These are phyloP conservation scores for Eupithecia pulchellata DNA, from an alignment of 2,888 invertebrate genomes.

Conservation along the genomic window DNA sequence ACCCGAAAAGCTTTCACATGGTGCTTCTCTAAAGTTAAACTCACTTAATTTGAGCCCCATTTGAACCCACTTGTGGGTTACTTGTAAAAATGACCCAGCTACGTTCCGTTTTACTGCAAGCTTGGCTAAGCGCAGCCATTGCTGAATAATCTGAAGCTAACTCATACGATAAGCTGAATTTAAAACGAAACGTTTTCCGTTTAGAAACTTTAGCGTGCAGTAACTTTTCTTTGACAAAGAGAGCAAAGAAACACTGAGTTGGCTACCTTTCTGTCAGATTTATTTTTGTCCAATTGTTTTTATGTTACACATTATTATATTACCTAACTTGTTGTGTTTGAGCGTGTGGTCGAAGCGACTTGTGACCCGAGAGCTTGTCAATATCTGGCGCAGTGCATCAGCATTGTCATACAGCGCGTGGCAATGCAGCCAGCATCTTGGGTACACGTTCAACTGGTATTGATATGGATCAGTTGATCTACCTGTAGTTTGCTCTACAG, in stretches of 20 bases:
- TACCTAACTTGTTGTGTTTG: too few relatives aligned
- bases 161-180: constrained; percentile 20
- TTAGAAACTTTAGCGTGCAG: constrained; percentile 12
- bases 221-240: constrained; percentile 20
- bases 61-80: background rate
- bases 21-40: background rate
- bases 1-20: background rate
- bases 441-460: too few relatives aligned
- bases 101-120: constrained; percentile 8
- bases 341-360: too few relatives aligned
- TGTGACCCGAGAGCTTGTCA: too few relatives aligned
- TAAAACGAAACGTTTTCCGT: constrained; percentile 27
- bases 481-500: too few relatives aligned
- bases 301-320: background rate
- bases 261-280: background rate
- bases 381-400: too few relatives aligned
- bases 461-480: too few relatives aligned
- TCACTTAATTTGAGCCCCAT: background rate
- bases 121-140: constrained; percentile 15
- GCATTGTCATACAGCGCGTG: too few relatives aligned
- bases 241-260: background rate
- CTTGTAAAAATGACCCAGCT: constrained; percentile 6
- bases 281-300: background rate
- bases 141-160: constrained; percentile 24
- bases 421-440: too few relatives aligned